These are phyloP conservation scores for Ispidina lecontei DNA, from an alignment of 2,797 vertebrate genomes.

Conservation along the genomic window DNA sequence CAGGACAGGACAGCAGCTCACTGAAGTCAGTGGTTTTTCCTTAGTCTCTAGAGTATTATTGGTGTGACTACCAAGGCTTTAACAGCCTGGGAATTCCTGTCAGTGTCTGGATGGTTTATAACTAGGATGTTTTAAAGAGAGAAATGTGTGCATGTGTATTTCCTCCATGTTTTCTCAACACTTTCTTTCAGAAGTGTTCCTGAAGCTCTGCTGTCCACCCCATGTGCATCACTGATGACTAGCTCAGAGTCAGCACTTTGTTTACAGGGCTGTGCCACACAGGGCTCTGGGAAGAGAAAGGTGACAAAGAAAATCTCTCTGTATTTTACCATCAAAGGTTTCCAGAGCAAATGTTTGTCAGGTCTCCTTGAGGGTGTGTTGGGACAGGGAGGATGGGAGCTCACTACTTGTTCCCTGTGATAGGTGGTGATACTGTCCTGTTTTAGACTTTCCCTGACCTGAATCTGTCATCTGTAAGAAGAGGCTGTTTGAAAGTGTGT, in stretches of 20 bases:
- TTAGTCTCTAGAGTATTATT: not conserved
- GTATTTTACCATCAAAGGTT: not conserved
- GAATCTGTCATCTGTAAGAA: constrained; percentile 37
- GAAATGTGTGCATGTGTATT: not conserved
- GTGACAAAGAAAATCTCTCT: not conserved
- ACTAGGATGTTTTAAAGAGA: not conserved
- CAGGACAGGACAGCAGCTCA: not conserved
- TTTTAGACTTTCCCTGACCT: constrained; percentile 35
- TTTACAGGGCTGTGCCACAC: not conserved
- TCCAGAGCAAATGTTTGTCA: not conserved
- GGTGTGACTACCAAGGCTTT: not conserved
- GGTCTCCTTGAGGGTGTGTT: not conserved
- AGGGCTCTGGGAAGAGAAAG: not conserved
- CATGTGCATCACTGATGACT: not conserved
- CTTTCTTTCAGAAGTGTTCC: not conserved
- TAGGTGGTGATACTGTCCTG: not conserved
- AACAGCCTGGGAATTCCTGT: not conserved
- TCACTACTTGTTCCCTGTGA: not conserved
- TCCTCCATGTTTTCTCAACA: not conserved
- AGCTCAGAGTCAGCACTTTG: not conserved
- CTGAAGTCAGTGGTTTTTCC: not conserved
- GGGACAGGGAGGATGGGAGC: not conserved
- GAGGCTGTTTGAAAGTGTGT: not conserved
- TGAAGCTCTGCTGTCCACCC: not conserved
- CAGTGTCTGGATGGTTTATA: not conserved